Evolutionary conservation across 1,140 invertebrate species (phyloP), one percentile per base, ranked within the genome.

Genomic region (Diorhabda sublineata): DNA sequence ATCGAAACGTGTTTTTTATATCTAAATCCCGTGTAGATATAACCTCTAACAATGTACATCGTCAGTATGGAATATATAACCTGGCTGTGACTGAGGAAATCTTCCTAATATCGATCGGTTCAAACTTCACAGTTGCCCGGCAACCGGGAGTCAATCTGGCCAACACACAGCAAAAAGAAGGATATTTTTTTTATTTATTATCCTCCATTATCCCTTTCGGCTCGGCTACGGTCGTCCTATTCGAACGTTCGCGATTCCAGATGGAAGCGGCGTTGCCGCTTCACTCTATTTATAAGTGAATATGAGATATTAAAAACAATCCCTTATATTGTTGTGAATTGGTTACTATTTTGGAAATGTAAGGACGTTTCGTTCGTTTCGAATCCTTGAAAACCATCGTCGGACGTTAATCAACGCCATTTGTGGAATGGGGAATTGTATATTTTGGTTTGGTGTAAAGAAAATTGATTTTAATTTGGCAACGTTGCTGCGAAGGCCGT

Each of bases 171-270:
- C 71, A 74, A 74, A 78, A 78, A 78, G 75, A 78, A 77, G 77
- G 76, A 76, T 78, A 76, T 78, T 79, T 79, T 26, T 79, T 78
- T 78, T 79, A 78, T 79, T 79, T 79, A 79, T 79, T 79, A 78
- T 79, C 75, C 78, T 74, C 78, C 78, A 79, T 79, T 79, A 79
- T 79, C 77, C 78, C 74, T 74, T 74, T 71, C 71, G 71, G 72
- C 4, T 61, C 47, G 58, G 58, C 61, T 52, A 66, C 73, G 72
- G 74, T 71, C 52, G 42, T 58, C 58, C 61, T 74, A 76, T 76
- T 69, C 77, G 77, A 67, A 45, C 64, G 61, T 58, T 66, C 61
- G 67, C 73, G 73, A 67, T 57, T 11, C 6, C 58, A 42, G 7
- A 42, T 11, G 6, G 58, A 11, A 3, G 58, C 42, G 26, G 58